Evolutionary conservation across 2,888 invertebrate genomes (phyloP).

Genomic region (Pammene aurita): DNA sequence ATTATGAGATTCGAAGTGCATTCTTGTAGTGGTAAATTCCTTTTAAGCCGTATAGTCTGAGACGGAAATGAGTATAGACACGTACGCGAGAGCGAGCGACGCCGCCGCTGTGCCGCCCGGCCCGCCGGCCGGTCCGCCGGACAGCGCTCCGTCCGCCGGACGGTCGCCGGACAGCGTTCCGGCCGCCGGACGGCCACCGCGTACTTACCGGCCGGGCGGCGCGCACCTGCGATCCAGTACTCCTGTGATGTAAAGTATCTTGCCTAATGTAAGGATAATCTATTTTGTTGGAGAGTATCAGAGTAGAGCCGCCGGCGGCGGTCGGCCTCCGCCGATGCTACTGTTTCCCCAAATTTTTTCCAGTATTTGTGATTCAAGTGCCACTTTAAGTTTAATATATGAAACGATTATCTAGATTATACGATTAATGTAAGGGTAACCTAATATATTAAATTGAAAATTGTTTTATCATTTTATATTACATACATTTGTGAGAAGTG

Average conservation of each 20-base stretch:
- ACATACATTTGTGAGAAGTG: constrained; percentile 83
- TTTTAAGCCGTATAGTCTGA: constrained; percentile 82
- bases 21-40: constrained; percentile 81
- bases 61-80: constrained; percentile 64
- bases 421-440: constrained; percentile 84
- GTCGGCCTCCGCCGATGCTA: constrained; percentile 71
- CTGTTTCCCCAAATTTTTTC: constrained; percentile 86
- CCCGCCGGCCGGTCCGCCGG: not conserved
- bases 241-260: constrained; percentile 79
- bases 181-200: constrained; percentile 4
- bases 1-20: constrained; percentile 82
- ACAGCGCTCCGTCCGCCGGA: constrained; percentile 40
- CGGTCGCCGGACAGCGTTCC: constrained; percentile 45
- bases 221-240: constrained; percentile 61
- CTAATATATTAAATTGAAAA: constrained; percentile 83
- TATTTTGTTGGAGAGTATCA: constrained; percentile 73
- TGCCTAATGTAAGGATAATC: constrained; percentile 79
- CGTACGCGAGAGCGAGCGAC: constrained; percentile 51
- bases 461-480: constrained; percentile 85
- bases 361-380: constrained; percentile 91
- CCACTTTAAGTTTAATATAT: constrained; percentile 89
- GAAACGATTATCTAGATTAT: constrained; percentile 85
- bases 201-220: constrained; percentile 46
- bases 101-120: constrained; percentile 47
- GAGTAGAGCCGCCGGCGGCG: constrained; percentile 66